Evolutionary conservation across 2,888 invertebrate genomes (phyloP).

Genomic region (Drosophila ezoana): DNA sequence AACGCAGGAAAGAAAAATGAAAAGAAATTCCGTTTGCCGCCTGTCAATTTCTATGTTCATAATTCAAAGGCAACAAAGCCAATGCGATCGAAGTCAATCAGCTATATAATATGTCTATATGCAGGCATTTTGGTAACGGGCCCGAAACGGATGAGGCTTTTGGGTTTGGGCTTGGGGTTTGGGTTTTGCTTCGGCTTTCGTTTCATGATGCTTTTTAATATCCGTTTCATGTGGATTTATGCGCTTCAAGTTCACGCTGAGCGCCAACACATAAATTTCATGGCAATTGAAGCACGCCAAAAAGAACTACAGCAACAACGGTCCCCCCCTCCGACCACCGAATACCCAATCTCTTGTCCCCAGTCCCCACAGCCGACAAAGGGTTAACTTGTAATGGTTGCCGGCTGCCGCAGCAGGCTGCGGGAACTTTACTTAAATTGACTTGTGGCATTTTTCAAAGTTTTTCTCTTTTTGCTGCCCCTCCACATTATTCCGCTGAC

Average conservation of each 20-base stretch:
- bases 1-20: background rate
- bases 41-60: slow-evolving; percentile 76
- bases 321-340: slow-evolving; percentile 4
- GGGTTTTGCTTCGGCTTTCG: slow-evolving; percentile 45
- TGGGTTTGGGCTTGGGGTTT: slow-evolving; percentile 3
- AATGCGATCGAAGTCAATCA: slow-evolving; percentile 70
- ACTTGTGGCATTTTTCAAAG: slow-evolving; percentile 74
- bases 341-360: background rate
- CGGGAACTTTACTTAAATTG: slow-evolving; percentile 64
- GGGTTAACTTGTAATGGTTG: slow-evolving; percentile 63
- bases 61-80: slow-evolving; percentile 67
- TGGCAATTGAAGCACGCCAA: slow-evolving; percentile 71
- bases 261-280: slow-evolving; percentile 77
- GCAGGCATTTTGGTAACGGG: slow-evolving; percentile 24
- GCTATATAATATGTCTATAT: slow-evolving; percentile 64
- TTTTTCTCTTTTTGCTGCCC: slow-evolving; percentile 25
- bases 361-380: slow-evolving; percentile 38
- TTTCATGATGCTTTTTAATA: slow-evolving; percentile 73
- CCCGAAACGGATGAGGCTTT: background rate
- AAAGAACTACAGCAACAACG: slow-evolving; percentile 19
- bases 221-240: slow-evolving; percentile 79
- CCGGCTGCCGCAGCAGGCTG: slow-evolving; percentile 7
- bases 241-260: slow-evolving; percentile 76
- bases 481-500: slow-evolving; percentile 12
- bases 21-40: slow-evolving; percentile 35